A percentile compares a stretch with the other conserved stretches of the same genome.
Evolutionary conservation across 1,140 invertebrate genomes (phyloP).

Genomic region (Saxidomus purpurata): DNA sequence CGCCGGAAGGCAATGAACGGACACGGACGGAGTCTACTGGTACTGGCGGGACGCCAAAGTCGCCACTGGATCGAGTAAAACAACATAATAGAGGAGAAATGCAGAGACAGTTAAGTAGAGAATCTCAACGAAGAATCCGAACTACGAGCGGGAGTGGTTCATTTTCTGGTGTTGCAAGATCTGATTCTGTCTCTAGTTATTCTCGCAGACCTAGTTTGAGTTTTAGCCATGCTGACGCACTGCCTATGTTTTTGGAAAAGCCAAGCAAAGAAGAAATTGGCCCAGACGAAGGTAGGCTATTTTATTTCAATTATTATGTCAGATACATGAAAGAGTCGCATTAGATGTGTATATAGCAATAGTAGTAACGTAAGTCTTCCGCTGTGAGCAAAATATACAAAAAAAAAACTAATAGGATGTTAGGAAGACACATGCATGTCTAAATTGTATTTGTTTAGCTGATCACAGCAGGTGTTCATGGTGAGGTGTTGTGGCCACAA

Average conservation of each 20-base stretch:
- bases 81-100: neutral
- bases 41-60: neutral
- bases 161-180: neutral
- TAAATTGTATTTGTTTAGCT: no score
- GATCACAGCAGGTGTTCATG: no score
- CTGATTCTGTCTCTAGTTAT: conserved; percentile 8
- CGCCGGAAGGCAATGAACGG: neutral
- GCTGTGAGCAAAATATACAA: no score
- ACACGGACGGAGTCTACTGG: neutral
- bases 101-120: conserved; percentile 11
- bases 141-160: neutral
- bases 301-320: no score
- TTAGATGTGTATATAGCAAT: no score
- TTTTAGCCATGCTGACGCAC: conserved; percentile 44
- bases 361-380: no score
- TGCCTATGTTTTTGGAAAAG: conserved; percentile 57
- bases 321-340: no score
- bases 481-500: no score
- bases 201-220: conserved; percentile 48
- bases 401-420: no score
- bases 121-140: neutral
- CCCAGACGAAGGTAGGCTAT: conserved; percentile 31
- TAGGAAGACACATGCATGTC: no score
- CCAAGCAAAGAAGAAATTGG: conserved; percentile 36
- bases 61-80: neutral